Evolutionary conservation across 2,888 invertebrate species (phyloP).

Genomic region (Galeopsomyia nigrocyanea): DNA sequence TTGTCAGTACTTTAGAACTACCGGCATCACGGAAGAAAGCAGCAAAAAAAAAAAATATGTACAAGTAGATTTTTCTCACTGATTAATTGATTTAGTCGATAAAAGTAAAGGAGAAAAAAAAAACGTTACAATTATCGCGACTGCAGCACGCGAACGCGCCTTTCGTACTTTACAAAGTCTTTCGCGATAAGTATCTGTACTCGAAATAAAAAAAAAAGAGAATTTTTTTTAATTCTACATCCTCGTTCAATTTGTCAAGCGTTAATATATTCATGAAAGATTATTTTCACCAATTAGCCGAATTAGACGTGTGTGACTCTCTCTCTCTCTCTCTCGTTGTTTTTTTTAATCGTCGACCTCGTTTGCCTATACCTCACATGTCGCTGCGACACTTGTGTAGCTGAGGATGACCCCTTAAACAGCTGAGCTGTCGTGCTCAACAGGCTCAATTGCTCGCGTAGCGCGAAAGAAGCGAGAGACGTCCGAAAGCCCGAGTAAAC

Average conservation of each 20-base stretch:
- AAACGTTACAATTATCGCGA: slow-evolving; percentile 18
- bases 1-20: slow-evolving; percentile 28
- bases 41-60: slow-evolving; percentile 19
- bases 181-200: slow-evolving; percentile 8
- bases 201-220: slow-evolving; percentile 2
- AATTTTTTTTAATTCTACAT: slow-evolving; percentile 26
- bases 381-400: neutral
- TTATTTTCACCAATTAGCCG: slow-evolving; percentile 41
- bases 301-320: slow-evolving; percentile 22
- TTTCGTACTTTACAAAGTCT: neutral
- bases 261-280: slow-evolving; percentile 30
- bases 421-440: slow-evolving; percentile 40
- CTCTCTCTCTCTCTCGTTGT: neutral
- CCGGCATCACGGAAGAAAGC: neutral
- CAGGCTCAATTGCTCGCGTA: slow-evolving; percentile 52
- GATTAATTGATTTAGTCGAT: slow-evolving; percentile 25
- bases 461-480: slow-evolving; percentile 51
- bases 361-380: slow-evolving; percentile 25
- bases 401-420: slow-evolving; percentile 18
- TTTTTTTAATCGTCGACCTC: slow-evolving; percentile 29
- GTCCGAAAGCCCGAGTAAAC: slow-evolving; percentile 49
- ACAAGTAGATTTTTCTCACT: slow-evolving; percentile 33
- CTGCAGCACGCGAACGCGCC: slow-evolving; percentile 22
- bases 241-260: slow-evolving; percentile 30
- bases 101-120: slow-evolving; percentile 12